Conservation (phyloP, 1,140 invertebrate genomes). For the Drosophila navojoa region DNA sequence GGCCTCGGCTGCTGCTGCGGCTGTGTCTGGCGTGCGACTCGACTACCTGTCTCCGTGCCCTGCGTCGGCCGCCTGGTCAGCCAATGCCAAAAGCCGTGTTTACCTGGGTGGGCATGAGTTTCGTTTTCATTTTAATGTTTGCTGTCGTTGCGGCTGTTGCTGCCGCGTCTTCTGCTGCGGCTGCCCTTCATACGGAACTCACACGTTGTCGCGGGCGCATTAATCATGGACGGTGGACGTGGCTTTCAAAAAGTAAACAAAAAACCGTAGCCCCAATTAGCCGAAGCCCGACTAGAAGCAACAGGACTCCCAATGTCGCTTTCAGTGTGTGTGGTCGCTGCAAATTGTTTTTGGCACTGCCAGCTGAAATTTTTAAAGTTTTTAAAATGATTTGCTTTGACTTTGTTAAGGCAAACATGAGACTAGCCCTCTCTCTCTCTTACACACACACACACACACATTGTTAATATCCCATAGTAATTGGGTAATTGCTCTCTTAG, state of each 20-base stretch:
- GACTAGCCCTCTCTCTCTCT: not conserved
- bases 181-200: conserved; percentile 61
- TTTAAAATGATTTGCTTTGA: no score
- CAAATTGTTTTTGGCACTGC: not conserved
- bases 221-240: conserved; percentile 59
- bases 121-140: conserved; percentile 77
- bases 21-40: conserved; percentile 59
- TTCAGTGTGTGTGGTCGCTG: conserved; percentile 58
- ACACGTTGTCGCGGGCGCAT: conserved; percentile 75
- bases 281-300: conserved; percentile 23
- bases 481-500: no score
- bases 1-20: no score
- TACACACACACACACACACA: no score
- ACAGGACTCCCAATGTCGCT: conserved; percentile 3
- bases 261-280: conserved; percentile 64
- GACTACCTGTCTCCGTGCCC: conserved; percentile 25
- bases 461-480: no score
- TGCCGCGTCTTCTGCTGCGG: not conserved
- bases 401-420: no score
- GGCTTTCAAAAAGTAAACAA: conserved; percentile 43
- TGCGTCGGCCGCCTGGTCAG: conserved; percentile 5
- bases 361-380: no score
- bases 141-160: conserved; percentile 34
- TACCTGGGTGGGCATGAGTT: conserved; percentile 72
- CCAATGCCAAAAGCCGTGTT: conserved; percentile 28